These are phyloP conservation scores for Drosophila ercepeae DNA, from an alignment of 1,140 invertebrate species.

Conservation along the genomic window DNA sequence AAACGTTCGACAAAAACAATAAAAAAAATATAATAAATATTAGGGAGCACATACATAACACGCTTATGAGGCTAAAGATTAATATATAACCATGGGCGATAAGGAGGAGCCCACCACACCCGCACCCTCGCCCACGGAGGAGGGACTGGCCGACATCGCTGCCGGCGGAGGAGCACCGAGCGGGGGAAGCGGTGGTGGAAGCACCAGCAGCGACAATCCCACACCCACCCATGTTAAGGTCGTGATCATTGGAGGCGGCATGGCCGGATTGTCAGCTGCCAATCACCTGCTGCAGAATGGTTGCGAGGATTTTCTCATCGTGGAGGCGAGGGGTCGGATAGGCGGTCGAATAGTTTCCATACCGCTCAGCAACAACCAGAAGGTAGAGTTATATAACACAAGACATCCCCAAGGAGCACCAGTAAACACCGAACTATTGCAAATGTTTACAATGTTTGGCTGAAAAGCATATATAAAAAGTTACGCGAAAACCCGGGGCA, in stretches of 20 bases:
- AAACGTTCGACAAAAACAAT: conserved; percentile 10
- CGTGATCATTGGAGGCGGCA: conserved; percentile 93
- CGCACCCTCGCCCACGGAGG: conserved; percentile 76
- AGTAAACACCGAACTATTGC: neutral
- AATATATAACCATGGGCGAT: conserved; percentile 51
- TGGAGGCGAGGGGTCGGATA: conserved; percentile 91
- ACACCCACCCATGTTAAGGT: conserved; percentile 85
- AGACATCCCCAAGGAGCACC: neutral
- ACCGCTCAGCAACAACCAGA: conserved; percentile 87
- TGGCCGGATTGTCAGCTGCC: conserved; percentile 93
- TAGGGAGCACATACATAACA: conserved; percentile 1
- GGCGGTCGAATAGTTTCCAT: conserved; percentile 92
- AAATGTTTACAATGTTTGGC: neutral
- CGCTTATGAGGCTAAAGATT: conserved; percentile 40
- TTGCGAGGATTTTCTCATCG: conserved; percentile 90
- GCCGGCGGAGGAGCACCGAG: conserved; percentile 10
- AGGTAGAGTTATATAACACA: conserved; percentile 80
- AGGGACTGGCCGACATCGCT: conserved; percentile 44
- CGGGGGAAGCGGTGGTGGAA: conserved; percentile 8
- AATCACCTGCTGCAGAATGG: conserved; percentile 93
- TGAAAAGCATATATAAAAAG: neutral
- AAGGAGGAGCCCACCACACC: conserved; percentile 69
- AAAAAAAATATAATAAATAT: conserved; percentile 14
- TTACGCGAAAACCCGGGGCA: neutral
- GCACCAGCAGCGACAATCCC: conserved; percentile 2